Evolutionary conservation across 2,888 invertebrate genomes (phyloP).

Genomic region (Chymomyza fuscimana): DNA sequence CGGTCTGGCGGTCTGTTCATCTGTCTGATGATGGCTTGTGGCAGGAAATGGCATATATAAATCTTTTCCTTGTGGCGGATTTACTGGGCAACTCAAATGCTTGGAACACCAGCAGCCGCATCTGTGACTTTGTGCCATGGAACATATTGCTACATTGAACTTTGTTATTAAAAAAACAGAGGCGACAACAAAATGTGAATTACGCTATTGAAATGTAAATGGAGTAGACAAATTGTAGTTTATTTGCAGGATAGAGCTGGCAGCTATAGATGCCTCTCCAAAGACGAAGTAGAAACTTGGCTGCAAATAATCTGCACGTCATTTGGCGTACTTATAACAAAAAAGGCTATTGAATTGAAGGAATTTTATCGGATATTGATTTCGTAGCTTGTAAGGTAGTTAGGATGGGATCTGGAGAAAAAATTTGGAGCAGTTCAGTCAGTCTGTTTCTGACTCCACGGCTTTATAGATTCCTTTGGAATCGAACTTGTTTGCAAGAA

Average conservation of each 20-base stretch:
- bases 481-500: no score
- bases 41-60: conserved; percentile 63
- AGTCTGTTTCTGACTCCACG: no score
- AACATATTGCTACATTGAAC: conserved; percentile 25
- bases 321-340: no score
- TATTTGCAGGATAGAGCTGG: conserved; percentile 11
- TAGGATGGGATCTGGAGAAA: no score
- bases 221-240: conserved; percentile 30
- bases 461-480: no score
- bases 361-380: no score
- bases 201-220: not conserved
- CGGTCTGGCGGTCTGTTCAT: conserved; percentile 19
- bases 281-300: no score
- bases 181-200: conserved; percentile 13
- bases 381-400: no score
- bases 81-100: conserved; percentile 31
- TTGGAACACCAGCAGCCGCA: conserved; percentile 33
- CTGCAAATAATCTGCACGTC: no score
- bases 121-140: conserved; percentile 39
- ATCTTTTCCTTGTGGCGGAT: conserved; percentile 43
- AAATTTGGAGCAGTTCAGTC: no score
- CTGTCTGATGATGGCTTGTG: conserved; percentile 35
- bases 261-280: no score
- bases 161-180: conserved; percentile 20
- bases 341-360: no score